Evolutionary conservation across 2,113 vertebrate species (phyloP), one percentile per base, ranked within the genome.

Genomic region (Xenopus laevis): DNA sequence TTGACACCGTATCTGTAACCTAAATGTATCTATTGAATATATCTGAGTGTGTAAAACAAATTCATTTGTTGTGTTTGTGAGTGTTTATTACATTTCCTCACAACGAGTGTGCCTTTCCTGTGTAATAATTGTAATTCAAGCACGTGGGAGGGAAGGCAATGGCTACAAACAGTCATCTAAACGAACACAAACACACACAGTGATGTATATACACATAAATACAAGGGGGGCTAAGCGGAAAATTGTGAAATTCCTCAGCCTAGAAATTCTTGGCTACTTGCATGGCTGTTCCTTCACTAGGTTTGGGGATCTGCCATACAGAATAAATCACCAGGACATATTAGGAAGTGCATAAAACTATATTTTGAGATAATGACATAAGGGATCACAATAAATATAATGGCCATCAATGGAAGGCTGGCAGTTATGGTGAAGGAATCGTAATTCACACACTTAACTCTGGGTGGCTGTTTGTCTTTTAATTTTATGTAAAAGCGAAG

Each of bases 311-410:
- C 74, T 82, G 86, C 86, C 86, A 84, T 85, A 74, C 79, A 59
- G 72, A 84, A 92, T 91, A 83, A 89, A 91, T 90, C 89, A 89
- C 81, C 46, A 80, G 82, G 85, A 86, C 87, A 84, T 87, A 87
- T 86, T 84, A 85, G 86, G 84, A 86, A 89, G 84, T 83, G 74
- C 85, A 83, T 89, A 86, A 86, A 89, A 88, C 79, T 84, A 75
- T 87, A 87, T 88, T 87, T 80, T 79, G 77, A 81, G 83, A 67
- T 87, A 84, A 86, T 86, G 87, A 90, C 85, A 85, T 78, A 86
- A 72, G 83, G 79, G 82, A 78, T 79, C 79, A 80, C 82, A 81
- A 89, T 89, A 91, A 92, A 91, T 89, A 89, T 86, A 81, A 77
- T 74, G 79, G 76, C 76, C 80, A 73, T 79, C 76, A 57, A 73